Evolutionary conservation across 2,797 vertebrate genomes (phyloP).

Genomic region (Melanotaenia parkinsoni): DNA sequence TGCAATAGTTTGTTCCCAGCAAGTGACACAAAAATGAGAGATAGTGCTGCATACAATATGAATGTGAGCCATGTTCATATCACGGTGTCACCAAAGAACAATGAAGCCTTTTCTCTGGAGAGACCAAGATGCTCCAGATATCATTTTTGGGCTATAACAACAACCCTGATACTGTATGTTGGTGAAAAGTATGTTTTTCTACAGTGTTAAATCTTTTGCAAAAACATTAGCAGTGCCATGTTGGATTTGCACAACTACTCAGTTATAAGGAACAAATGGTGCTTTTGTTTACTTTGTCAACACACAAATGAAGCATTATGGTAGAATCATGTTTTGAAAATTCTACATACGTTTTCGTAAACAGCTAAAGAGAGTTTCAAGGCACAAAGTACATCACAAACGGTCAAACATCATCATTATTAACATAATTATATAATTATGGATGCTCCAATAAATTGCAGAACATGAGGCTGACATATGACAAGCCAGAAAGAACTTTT

Average conservation of each 20-base stretch:
- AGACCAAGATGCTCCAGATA: conserved; percentile 35
- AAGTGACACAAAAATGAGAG: conserved; percentile 40
- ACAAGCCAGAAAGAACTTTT: not conserved
- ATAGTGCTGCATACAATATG: conserved; percentile 42
- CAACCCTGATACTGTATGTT: conserved; percentile 9
- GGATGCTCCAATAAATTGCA: too few relatives aligned
- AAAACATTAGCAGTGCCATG: conserved; percentile 2
- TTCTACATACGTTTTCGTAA: not conserved
- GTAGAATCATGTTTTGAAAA: not conserved
- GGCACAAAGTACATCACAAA: not conserved
- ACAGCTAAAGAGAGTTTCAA: not conserved
- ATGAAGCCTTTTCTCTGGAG: conserved; percentile 41
- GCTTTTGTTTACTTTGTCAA: conserved; percentile 6
- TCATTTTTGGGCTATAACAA: conserved; percentile 33
- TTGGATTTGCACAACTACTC: conserved; percentile 10
- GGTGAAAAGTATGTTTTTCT: conserved; percentile 3
- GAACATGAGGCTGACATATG: not conserved
- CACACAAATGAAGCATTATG: not conserved
- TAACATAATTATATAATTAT: not conserved
- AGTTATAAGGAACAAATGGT: conserved; percentile 10
- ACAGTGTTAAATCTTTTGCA: conserved; percentile 10
- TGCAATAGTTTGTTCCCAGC: conserved; percentile 40
- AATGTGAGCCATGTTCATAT: conserved; percentile 45
- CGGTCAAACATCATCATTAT: not conserved
- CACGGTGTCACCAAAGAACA: conserved; percentile 29